Base-by-base conservation (phyloP, 2,888 invertebrate genomes). In the Dinocampus coccinellae region DNA sequence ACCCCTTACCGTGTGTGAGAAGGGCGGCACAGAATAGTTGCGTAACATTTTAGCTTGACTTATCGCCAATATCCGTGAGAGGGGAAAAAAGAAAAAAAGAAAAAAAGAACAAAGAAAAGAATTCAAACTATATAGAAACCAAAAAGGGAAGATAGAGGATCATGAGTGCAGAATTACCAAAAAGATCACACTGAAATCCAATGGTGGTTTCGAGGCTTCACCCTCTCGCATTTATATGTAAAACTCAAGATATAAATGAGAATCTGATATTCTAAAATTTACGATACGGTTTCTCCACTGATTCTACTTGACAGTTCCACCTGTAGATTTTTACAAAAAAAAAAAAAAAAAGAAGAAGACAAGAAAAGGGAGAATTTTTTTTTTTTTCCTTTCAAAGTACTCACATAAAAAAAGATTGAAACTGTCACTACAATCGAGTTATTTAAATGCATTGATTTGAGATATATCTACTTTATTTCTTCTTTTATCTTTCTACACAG, bases 101-200 rank as follows among this genome's bases (percentile, higher is more conserved):
- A 65, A 20, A 33, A 65, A 33, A 16, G 55, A 20, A 13, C 16
- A 20, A 33, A 33, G 36, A 26, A 53, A 33, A 55, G 34, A 20
- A 20, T 16, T 16, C 16, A 34, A 10, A 22, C 33, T 34, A 60
- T 20, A 29, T 33, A 33, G 58, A 63, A 52, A 64, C 33, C 52
- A 36, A 24, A 36, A 36, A 61, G 62, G 57, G 58, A 36, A 66
- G 75, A 67, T 67, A 57, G 66, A 29, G 72, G 72, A 76, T 77
- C 71, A 68, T 63, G 70, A 69, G 70, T 72, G 60, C 39, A 61
- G 75, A 75, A 74, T 76, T 75, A 71, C 73, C 36, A 11, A 53
- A 53, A n/a, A n/a, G n/a, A 65, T 57, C 53, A 63, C 63, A 60
- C 26, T n/a, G 42, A 66, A 36, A 63, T 69, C 47, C 16, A 55